Evolutionary conservation across 2,797 vertebrate species (phyloP).

Genomic region (Ptychobarbus kaznakovi): DNA sequence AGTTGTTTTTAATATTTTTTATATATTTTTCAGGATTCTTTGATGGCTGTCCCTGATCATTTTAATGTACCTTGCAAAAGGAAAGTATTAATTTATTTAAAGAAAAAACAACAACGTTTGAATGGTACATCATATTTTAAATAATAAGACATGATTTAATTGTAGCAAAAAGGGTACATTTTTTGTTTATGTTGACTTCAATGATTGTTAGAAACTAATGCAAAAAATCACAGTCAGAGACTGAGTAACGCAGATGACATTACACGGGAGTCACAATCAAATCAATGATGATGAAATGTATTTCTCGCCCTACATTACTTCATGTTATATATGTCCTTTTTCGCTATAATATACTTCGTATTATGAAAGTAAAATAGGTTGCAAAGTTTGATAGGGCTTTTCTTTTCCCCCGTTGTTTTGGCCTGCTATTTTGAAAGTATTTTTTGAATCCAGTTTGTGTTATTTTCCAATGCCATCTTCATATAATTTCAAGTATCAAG

Average conservation of each 20-base stretch:
- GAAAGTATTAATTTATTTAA: not conserved
- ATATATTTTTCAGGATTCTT: not conserved
- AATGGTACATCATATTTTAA: not conserved
- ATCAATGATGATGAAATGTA: not conserved
- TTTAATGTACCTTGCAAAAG: not conserved
- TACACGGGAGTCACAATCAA: not conserved
- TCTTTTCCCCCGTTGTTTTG: not conserved
- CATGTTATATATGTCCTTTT: not conserved
- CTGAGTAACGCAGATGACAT: not conserved
- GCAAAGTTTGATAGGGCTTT: not conserved
- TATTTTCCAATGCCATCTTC: not conserved
- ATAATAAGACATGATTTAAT: not conserved
- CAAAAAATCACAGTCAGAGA: not conserved
- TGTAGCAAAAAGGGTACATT: not conserved
- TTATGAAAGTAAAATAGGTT: not conserved
- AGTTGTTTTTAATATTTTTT: not conserved
- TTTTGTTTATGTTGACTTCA: not conserved
- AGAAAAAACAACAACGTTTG: not conserved
- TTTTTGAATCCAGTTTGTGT: not conserved
- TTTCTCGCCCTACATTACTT: not conserved
- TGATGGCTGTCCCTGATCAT: not conserved
- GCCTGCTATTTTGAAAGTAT: not conserved
- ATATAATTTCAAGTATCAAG: slow-evolving; percentile 5
- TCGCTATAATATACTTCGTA: not conserved
- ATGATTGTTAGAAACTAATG: not conserved